These are phyloP conservation scores for Dendronephthya gigantea DNA, from an alignment of 64 coral and sea anemone genomes.

Conservation along the genomic window DNA sequence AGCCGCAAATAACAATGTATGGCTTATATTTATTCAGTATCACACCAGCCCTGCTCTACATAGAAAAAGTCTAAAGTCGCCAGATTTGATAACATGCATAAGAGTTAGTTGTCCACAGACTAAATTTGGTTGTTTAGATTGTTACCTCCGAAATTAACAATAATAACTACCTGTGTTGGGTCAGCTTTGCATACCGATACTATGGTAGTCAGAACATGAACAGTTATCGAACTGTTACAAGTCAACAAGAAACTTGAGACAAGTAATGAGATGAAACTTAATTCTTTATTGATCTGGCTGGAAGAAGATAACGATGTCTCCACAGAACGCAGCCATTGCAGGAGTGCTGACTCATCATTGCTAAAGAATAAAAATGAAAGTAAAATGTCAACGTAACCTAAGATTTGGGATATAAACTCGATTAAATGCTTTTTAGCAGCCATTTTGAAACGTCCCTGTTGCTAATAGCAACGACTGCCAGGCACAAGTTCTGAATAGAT, in stretches of 20 bases:
- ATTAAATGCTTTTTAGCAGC: too few relatives aligned
- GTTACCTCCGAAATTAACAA: too few relatives aligned
- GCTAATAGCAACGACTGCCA: too few relatives aligned
- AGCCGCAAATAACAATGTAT: too few relatives aligned
- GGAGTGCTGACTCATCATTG: neutral
- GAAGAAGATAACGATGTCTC: neutral
- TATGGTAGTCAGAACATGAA: neutral
- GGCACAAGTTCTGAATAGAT: too few relatives aligned
- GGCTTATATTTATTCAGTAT: too few relatives aligned
- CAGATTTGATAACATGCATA: too few relatives aligned
- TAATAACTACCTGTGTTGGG: neutral
- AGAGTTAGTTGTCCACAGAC: too few relatives aligned
- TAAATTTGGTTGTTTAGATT: too few relatives aligned
- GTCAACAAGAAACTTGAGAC: conserved; percentile 2
- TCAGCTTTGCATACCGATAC: neutral
- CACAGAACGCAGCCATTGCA: neutral
- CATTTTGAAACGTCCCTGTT: too few relatives aligned
- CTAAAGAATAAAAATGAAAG: neutral
- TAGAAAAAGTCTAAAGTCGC: too few relatives aligned
- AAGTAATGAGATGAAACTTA: neutral
- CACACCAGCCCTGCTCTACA: too few relatives aligned
- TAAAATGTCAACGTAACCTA: neutral
- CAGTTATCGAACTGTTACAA: neutral
- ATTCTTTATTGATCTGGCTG: neutral
- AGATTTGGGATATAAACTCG: neutral